Evolutionary conservation across 92 coral and sea anemone genomes (phyloP), one percentile per base, ranked within the genome.

Genomic region (Bergia puertoricense): DNA sequence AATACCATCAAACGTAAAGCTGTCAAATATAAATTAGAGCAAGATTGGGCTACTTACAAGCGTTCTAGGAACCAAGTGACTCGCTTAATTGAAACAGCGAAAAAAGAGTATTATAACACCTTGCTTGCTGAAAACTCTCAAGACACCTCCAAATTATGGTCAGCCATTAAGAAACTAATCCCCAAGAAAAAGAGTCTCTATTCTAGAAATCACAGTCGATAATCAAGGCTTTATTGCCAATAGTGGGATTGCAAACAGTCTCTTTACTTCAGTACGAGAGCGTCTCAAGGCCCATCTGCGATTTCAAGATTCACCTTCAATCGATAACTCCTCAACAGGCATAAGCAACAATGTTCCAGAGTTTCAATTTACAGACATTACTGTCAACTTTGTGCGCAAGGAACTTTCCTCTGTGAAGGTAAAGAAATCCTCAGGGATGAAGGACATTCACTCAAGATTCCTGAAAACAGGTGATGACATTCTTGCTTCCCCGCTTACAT

Each of bases 381-480:
- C 90, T 41, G 82, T 79, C 50, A 59, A 73, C 80, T 83, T 85
- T 78, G 92, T 90, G 76, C 80, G 89, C 54, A 90, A 90, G 22
- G 86, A 88, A 59, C 68, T 90, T 30, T 66, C 86, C 37, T 72
- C 85, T 9, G 66, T 90, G 59, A 62, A 84, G 44, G 90, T 90
- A 62, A 90, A 54, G 50, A 86, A 90, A 81, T 88, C 89, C 20
- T 85, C 85, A 86, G 80, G 89, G 36, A 44, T 85, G 50, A 87
- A 87, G 73, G 36, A 50, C 86, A 80, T 88, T 88, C 90, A 66
- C 76, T 88, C 86, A 43, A 86, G 90, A 48, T 73, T 88, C 44
- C 80, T 80, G 79, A 84, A 84, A 51, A 45, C 13, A 65, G 65
- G 62, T 48, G 85, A 85, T 38, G 39, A 72, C 74, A 51, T 76